Evolutionary conservation across 2,113 vertebrate species (phyloP), one percentile per base, ranked within the genome.

Genomic region (Charadrius vociferus): DNA sequence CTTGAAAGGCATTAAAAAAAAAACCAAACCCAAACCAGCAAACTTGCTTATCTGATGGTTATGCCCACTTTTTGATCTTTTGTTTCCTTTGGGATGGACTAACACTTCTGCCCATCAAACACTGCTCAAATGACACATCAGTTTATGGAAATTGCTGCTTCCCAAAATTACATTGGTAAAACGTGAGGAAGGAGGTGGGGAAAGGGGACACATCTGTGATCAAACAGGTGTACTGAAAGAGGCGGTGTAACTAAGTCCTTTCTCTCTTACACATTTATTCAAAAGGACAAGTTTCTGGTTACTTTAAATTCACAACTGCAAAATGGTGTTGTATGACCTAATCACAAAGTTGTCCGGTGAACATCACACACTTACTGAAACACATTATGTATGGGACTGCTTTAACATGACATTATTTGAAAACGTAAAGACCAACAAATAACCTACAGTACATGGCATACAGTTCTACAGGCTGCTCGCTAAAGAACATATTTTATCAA

Each of bases 401-500:
- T 91, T 90, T 85, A 78, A 77, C 1, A 0, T 43, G 56, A 71
- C 2, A 23, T 66, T 70, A 62, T 37, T 95, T 81, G 73, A 90
- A 86, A 97, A 63, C 12, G 62, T 13, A 61, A 0, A 0, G 58
- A 12, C 82, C 45, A 70, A 86, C 81, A 88, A 68, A 66, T 3
- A 75, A 47, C 26, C 29, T 53, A 77, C 14, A 34, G 37, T 79
- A 77, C 1, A 26, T 36, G 50, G 36, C 37, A 58, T 10, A 32
- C 4, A 65, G 23, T 53, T 89, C 65, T 41, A 59, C 27, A 91
- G 36, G 39, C 17, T 88, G 92, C 73, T 77, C 58, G 61, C 17
- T 91, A 47, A 79, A 79, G n/a, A 92, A 78, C 5, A 2, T 24
- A 81, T 47, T 91, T 81, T 85, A 90, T 78, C 23, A 84, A 93